Base-by-base conservation (phyloP, 2,797 vertebrate species). In the Mycteria americana region DNA sequence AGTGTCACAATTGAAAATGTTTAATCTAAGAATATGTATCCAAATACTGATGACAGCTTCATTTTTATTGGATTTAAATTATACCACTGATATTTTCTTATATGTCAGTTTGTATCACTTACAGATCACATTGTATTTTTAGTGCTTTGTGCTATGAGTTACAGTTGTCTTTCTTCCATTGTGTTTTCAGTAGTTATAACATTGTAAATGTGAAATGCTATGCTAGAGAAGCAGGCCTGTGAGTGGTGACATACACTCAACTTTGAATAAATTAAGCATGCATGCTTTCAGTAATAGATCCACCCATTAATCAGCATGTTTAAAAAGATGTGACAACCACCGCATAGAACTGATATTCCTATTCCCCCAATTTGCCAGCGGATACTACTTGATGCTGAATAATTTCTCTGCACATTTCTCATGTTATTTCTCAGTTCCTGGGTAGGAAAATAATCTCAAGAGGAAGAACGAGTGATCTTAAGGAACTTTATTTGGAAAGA, bases 201-300 rank as follows among this genome's bases (percentile, higher is more conserved):
- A 45, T 27, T 39, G 50, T 65, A 94, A 96, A 91, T 53, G 88
- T 79, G 72, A 95, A 92, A 93, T 0, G 4, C 54, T 87, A 48
- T 48, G 67, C 53, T 75, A 86, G 80, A 85, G 59, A 89, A 95
- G 87, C 48, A 87, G 83, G 76, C 41, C 87, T 76, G 64, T 10
- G 39, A 90, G 67, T 74, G 84, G 77, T 95, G 86, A 94, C 91
- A 94, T 46, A 89, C 60, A 78, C 85, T 69, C 89, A 94, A 88
- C 67, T 95, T 35, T 85, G 94, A 95, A 95, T 96, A 96, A 96
- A 95, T 93, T 90, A 95, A 90, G 57, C 70, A 91, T 63, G 77
- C 79, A 93, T 85, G 56, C 85, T 94, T 95, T 96, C 89, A 92
- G 95, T 93, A 97, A 96, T 62, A 85, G 92, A 96, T 89, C 94